Evolutionary conservation across 2,113 vertebrate species (phyloP).

Genomic region (Buteo buteo): DNA sequence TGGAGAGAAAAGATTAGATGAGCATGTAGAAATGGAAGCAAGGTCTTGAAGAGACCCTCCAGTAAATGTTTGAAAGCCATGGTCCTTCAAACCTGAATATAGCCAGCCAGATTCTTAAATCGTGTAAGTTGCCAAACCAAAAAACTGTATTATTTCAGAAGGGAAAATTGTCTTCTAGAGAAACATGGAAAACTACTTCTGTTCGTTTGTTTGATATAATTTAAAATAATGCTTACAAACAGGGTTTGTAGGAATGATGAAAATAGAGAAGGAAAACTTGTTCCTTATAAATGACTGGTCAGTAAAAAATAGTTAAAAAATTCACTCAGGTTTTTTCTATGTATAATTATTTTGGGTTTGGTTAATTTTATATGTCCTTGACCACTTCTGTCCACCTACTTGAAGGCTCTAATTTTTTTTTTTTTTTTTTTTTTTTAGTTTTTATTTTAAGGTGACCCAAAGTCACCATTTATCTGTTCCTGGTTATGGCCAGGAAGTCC

Average conservation of each 20-base stretch:
- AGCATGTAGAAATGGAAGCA: neutral
- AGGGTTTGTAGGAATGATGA: neutral
- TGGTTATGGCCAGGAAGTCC: neutral
- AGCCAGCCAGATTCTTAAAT: neutral
- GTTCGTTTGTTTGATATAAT: neutral
- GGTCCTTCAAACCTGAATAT: neutral
- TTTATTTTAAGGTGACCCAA: neutral
- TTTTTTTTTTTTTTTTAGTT: neutral
- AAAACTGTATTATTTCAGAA: neutral
- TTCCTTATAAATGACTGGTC: neutral
- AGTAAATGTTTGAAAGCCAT: neutral
- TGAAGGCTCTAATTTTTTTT: neutral
- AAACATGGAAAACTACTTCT: neutral
- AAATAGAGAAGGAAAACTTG: neutral
- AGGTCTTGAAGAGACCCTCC: neutral
- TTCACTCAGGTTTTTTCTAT: neutral
- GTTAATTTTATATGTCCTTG: neutral
- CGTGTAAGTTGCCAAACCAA: neutral
- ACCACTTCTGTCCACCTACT: neutral
- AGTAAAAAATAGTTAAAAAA: neutral
- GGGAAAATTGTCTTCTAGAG: neutral
- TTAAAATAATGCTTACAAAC: neutral
- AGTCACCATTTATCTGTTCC: neutral
- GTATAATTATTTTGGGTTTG: neutral
- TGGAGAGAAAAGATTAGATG: neutral